These are phyloP conservation scores for Marmota monax DNA, from an alignment of 2,113 vertebrate species.

Conservation along the genomic window DNA sequence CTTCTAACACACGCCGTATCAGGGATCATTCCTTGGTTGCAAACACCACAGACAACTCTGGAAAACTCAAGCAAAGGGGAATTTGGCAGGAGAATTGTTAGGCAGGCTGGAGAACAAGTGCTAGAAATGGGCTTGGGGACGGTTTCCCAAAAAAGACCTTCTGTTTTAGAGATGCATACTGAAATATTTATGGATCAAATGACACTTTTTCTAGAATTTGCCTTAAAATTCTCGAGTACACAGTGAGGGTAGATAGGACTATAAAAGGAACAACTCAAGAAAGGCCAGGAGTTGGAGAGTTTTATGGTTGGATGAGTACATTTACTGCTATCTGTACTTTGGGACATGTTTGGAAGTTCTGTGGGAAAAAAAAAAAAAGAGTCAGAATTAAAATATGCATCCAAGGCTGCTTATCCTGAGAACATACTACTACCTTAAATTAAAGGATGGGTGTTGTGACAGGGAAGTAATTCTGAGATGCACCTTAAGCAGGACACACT, in stretches of 20 bases:
- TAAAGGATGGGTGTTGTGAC: not conserved
- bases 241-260: not conserved
- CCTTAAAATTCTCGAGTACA: not conserved
- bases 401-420: not conserved
- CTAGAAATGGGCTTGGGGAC: not conserved
- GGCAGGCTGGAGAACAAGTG: not conserved
- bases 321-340: not conserved
- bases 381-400: not conserved
- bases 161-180: constrained; percentile 24
- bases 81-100: not conserved
- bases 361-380: not conserved
- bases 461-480: not conserved
- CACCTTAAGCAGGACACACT: not conserved
- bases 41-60: not conserved
- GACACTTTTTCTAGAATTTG: not conserved
- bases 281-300: not conserved
- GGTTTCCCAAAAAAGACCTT: not conserved
- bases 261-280: constrained; percentile 8
- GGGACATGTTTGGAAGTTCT: not conserved
- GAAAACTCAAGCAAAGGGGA: not conserved
- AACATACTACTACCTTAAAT: not conserved
- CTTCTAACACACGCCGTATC: not conserved
- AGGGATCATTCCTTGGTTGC: not conserved
- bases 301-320: not conserved
- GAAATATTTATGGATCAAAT: constrained; percentile 25